Evolutionary conservation across 2,888 invertebrate species (phyloP), one percentile per base, ranked within the genome.

Genomic region (Habrosyne pyritoides): DNA sequence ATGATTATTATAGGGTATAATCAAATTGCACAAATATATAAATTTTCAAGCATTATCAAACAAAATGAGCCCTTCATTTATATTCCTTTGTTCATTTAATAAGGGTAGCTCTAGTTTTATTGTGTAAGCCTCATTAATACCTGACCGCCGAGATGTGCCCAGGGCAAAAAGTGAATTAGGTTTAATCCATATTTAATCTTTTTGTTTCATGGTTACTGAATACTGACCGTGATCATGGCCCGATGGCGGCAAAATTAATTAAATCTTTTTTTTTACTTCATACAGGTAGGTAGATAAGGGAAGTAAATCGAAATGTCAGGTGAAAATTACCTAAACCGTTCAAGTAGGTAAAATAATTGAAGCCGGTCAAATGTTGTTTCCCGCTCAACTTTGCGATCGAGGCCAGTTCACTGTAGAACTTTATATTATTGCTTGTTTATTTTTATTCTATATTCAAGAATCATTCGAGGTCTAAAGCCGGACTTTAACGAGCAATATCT

Each of bases 71-170:
- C 52, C 48, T 56, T 24, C 52, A 52, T 54, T 63, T 60, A 58
- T 62, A 60, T 58, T 26, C 63, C 61, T 63, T 70, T 71, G 60
- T 73, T 63, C 60, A 53, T 54, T 57, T 60, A 61, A 64, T 60
- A 59, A 59, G 61, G 59, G 64, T 57, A 53, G 58, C 48, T 51
- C 52, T 56, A 61, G 56, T 60, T 59, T 59, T 48, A 57, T 63
- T 52, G 47, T 53, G 56, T 49, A 55, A 52, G 59, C 30, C 55
- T 61, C 64, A 59, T 61, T 60, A 57, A 49, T 51, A 54, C 53
- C 57, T 57, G n/a, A 47, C 46, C 21, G 56, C 54, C 21, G 24
- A 52, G 57, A 52, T 36, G 52, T 33, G 49, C 26, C 52, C 54
- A 28, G 10, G 52, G 52, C 52, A 52, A 54, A 57, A 57, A 56